Conservation (phyloP, 2,797 vertebrate species). For the Molossus alvarezi region DNA sequence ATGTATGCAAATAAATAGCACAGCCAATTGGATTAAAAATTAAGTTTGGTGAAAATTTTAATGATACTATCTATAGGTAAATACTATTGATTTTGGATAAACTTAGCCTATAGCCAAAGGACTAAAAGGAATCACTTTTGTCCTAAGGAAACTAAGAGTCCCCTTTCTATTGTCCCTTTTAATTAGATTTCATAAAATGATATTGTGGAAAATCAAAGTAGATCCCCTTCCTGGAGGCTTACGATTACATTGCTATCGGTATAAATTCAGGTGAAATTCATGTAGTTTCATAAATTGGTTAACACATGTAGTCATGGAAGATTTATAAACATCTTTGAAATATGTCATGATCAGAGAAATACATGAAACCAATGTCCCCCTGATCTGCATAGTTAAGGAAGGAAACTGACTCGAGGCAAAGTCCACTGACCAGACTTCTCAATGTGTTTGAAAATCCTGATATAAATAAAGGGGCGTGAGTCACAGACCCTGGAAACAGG, state of each 20-base stretch:
- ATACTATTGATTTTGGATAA: neutral
- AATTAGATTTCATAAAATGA: conserved; percentile 51
- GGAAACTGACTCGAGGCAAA: neutral
- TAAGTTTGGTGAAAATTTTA: neutral
- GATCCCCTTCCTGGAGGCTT: neutral
- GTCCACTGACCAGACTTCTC: neutral
- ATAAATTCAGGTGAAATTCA: neutral
- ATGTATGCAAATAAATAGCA: neutral
- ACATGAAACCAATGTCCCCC: neutral
- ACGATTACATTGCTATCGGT: neutral
- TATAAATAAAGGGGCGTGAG: conserved; percentile 77
- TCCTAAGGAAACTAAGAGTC: neutral
- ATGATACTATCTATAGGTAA: neutral
- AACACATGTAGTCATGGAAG: neutral
- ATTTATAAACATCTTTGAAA: neutral
- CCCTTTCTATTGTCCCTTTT: neutral
- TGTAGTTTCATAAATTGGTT: neutral
- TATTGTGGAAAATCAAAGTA: neutral
- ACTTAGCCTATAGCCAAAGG: neutral
- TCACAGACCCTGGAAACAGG: conserved; percentile 67
- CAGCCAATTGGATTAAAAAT: neutral
- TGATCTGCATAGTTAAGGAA: neutral
- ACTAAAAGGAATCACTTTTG: neutral
- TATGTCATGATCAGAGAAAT: neutral
- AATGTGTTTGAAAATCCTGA: conserved; percentile 68